A percentile compares a stretch with the other conserved stretches of the same genome.
Evolutionary conservation across 2,797 vertebrate species (phyloP).

Genomic region (Pseudopleuronectes americanus): DNA sequence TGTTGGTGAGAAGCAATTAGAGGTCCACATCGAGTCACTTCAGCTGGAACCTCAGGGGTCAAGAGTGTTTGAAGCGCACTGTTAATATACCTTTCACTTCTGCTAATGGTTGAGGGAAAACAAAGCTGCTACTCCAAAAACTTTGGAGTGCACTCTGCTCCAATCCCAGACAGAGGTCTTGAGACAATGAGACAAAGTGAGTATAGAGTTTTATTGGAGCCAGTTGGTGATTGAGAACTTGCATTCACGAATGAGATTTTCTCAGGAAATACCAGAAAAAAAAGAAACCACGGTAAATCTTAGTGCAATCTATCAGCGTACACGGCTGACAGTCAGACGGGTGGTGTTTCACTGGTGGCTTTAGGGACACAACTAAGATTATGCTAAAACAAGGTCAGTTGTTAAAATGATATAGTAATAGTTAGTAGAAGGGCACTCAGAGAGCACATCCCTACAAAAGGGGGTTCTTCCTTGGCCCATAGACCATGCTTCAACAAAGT

Average conservation of each 20-base stretch:
- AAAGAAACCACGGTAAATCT: not conserved
- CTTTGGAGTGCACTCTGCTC: conserved; percentile 32
- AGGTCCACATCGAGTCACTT: conserved; percentile 58
- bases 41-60: conserved; percentile 54
- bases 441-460: too few species aligned
- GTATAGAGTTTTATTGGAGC: conserved; percentile 6
- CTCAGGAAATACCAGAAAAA: not conserved
- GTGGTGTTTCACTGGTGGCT: conserved; percentile 1
- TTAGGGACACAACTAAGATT: too few species aligned
- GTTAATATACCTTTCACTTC: conserved; percentile 69
- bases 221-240: not conserved
- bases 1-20: conserved; percentile 73
- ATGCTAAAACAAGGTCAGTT: too few species aligned
- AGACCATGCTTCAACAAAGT: too few species aligned
- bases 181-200: conserved; percentile 29
- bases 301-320: not conserved
- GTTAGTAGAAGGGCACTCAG: too few species aligned
- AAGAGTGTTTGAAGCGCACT: conserved; percentile 70
- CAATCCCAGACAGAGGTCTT: conserved; percentile 16
- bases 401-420: too few species aligned
- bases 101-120: conserved; percentile 50
- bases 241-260: conserved; percentile 5
- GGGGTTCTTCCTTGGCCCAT: too few species aligned
- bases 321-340: not conserved
- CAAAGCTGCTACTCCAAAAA: conserved; percentile 51